A percentile compares a stretch with the other conserved stretches of the same genome.
Evolutionary conservation across 2,888 invertebrate genomes (phyloP).

Genomic region (Dasysyrphus albostriatus): DNA sequence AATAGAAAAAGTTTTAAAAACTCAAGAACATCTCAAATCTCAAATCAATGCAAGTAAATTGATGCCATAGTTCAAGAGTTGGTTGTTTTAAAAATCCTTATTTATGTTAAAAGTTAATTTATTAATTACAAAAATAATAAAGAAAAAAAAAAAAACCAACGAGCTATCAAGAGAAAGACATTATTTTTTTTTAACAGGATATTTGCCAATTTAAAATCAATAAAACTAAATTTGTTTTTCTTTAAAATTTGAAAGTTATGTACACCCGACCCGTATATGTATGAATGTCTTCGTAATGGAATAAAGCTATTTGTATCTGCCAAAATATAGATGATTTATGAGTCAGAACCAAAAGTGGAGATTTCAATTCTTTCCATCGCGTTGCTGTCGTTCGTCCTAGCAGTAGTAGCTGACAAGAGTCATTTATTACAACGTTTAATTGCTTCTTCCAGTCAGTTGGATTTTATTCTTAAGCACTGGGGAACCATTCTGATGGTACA

Average conservation of each 20-base stretch:
- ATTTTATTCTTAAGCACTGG: background rate
- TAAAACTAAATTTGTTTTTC: background rate
- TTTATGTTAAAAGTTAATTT: too few relatives aligned
- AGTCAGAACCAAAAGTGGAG: background rate
- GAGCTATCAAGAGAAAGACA: background rate
- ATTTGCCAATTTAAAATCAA: conserved; percentile 10
- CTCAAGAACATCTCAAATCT: background rate
- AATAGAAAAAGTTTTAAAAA: background rate
- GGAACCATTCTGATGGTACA: too few relatives aligned
- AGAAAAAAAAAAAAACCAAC: background rate
- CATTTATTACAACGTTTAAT: background rate
- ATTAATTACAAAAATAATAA: too few relatives aligned
- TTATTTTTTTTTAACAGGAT: background rate
- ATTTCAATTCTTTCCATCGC: background rate
- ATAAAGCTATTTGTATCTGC: conserved; percentile 3
- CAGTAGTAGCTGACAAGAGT: conserved; percentile 1
- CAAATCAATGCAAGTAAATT: background rate
- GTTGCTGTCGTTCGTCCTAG: background rate
- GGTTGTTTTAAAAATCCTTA: background rate
- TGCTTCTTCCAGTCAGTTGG: background rate
- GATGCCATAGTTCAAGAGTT: background rate
- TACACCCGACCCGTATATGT: background rate
- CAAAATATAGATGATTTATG: background rate
- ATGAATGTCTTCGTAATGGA: background rate
- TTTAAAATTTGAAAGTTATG: background rate